Evolutionary conservation across 2,113 vertebrate genomes (phyloP).

Genomic region (Rhinoderma darwinii): DNA sequence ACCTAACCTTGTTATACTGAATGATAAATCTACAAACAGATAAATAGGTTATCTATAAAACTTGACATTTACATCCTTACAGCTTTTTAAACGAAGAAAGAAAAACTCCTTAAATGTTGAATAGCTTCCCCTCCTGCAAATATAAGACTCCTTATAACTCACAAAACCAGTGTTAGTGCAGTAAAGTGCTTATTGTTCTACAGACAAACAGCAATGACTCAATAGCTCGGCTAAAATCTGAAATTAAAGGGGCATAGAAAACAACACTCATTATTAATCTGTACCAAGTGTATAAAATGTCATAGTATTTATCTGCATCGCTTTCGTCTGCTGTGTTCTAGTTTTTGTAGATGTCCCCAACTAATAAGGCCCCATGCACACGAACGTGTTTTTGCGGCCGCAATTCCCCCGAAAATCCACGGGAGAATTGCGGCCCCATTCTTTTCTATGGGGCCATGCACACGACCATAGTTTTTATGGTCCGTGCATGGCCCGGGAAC

Average conservation of each 20-base stretch:
- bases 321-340: not conserved
- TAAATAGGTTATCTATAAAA: constrained; percentile 13
- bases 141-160: constrained; percentile 12
- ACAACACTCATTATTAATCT: not conserved
- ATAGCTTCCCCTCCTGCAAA: no score
- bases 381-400: no score
- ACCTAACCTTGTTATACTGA: not conserved
- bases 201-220: constrained; percentile 13
- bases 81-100: not conserved
- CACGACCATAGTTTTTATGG: no score
- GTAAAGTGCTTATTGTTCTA: not conserved
- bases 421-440: no score
- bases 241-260: not conserved
- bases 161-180: not conserved
- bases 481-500: no score
- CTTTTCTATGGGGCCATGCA: no score
- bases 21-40: constrained; percentile 5
- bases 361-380: no score
- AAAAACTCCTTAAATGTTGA: not conserved
- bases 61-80: not conserved
- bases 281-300: not conserved
- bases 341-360: no score
- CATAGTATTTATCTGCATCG: not conserved
- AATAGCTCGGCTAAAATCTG: not conserved
- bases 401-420: no score